These are phyloP conservation scores for Chelonus formosanus DNA, from an alignment of 2,888 invertebrate species.

Conservation along the genomic window DNA sequence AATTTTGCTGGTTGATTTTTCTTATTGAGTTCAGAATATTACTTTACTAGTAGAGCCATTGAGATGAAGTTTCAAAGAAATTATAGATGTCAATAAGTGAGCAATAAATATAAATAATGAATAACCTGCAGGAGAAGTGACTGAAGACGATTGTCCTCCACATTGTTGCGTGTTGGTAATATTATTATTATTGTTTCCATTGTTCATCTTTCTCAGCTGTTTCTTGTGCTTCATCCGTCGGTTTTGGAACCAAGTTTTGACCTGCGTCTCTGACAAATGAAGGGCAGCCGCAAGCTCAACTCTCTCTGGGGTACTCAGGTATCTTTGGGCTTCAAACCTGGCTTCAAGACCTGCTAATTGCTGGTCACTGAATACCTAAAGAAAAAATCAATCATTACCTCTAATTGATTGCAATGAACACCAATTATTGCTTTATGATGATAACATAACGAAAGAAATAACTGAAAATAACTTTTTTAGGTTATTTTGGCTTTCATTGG, in stretches of 20 bases:
- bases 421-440: no score
- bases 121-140: slow-evolving; percentile 58
- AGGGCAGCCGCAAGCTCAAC: slow-evolving; percentile 93
- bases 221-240: slow-evolving; percentile 97
- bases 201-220: slow-evolving; percentile 78
- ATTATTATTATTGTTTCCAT: slow-evolving; percentile 44
- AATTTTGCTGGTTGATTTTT: no score
- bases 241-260: slow-evolving; percentile 99
- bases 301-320: slow-evolving; percentile 94
- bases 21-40: no score
- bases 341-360: slow-evolving; percentile 88
- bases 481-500: background rate
- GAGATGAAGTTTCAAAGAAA: no score
- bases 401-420: no score
- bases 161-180: slow-evolving; percentile 48
- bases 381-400: background rate
- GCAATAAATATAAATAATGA: background rate
- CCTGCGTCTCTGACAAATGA: slow-evolving; percentile 94
- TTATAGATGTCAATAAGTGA: no score
- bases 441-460: no score
- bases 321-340: slow-evolving; percentile 92
- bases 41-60: no score
- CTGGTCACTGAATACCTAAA: slow-evolving; percentile 76
- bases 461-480: no score
- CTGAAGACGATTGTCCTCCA: slow-evolving; percentile 50